Conservation (phyloP, 2,797 vertebrate genomes). For the Dicrostonyx torquatus region DNA sequence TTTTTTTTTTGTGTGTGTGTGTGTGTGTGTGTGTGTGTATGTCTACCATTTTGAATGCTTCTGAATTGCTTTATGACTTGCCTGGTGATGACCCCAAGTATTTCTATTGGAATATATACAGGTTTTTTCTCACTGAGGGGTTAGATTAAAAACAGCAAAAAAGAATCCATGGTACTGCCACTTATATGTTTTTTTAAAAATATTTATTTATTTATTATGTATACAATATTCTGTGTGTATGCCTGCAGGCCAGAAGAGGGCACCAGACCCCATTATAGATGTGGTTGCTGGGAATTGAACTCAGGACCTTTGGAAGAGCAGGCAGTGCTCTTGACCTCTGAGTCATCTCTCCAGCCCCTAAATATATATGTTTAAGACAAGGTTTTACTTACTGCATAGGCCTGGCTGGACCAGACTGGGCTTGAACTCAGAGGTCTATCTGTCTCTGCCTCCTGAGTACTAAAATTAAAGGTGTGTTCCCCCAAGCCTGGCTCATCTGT, state of each 20-base stretch:
- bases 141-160: constrained; percentile 44
- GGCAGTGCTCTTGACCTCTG: too few relatives aligned
- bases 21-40: not conserved
- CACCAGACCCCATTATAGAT: too few relatives aligned
- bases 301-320: too few relatives aligned
- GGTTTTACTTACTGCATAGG: not conserved
- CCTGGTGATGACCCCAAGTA: not conserved
- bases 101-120: not conserved
- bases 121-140: not conserved
- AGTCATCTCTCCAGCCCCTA: too few relatives aligned
- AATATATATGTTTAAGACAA: not conserved
- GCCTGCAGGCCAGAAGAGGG: too few relatives aligned
- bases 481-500: not conserved
- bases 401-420: not conserved
- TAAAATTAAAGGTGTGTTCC: not conserved
- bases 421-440: not conserved
- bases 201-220: too few relatives aligned
- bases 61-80: not conserved
- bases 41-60: not conserved
- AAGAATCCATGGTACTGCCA: not conserved
- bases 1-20: not conserved
- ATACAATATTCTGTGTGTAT: too few relatives aligned
- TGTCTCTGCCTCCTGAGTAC: not conserved
- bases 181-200: too few relatives aligned
- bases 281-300: too few relatives aligned